Evolutionary conservation across 1,140 invertebrate species (phyloP), one percentile per base, ranked within the genome.

Genomic region (Delia radicum): DNA sequence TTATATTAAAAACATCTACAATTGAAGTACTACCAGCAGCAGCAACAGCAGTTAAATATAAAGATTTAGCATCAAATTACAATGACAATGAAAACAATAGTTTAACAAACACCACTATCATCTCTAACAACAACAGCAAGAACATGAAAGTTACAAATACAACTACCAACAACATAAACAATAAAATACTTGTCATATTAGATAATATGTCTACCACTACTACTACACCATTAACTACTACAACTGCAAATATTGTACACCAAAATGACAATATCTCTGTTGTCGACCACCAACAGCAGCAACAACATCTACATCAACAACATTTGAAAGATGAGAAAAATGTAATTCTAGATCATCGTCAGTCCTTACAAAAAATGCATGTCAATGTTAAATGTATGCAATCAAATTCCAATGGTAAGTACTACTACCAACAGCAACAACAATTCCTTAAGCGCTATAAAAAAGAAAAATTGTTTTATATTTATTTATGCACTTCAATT

Each of bases 381-480:
- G 65, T 69, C 65, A 69, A 69, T 69, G 65, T 33, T 69, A 33
- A 69, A 69, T 69, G 65, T 24, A 31, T 21, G 65, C 62, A 69
- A 69, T 33, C 65, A 33, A 37, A 37, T 37, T 18, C 65, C 29
- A 69, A 69, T 69, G 65, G 65, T 69, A 69, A 37, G 65, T 69
- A 55, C n/a, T 21, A 55, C 37, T 69, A 33, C n/a, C 6, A 33
- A 69, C 62, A 65, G 28, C n/a, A 37, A 69, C 4, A 18, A 31
- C 18, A 33, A 33, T 37, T 21, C 21, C 29, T 28, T 13, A 18
- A 55, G 18, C 33, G 4, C 6, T n/a, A 48, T 48, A 18, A 48
- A 48, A 18, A 5, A 48, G n/a, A 55, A 21, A 55, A 7, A 18
- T 55, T 7, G 10, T 55, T 21, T 21, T 55, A 24, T 1, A 55